A percentile compares a stretch with the other conserved stretches of the same genome.
Evolutionary conservation across 1,140 invertebrate genomes (phyloP).

Genomic region (Harlomillsia oculata): DNA sequence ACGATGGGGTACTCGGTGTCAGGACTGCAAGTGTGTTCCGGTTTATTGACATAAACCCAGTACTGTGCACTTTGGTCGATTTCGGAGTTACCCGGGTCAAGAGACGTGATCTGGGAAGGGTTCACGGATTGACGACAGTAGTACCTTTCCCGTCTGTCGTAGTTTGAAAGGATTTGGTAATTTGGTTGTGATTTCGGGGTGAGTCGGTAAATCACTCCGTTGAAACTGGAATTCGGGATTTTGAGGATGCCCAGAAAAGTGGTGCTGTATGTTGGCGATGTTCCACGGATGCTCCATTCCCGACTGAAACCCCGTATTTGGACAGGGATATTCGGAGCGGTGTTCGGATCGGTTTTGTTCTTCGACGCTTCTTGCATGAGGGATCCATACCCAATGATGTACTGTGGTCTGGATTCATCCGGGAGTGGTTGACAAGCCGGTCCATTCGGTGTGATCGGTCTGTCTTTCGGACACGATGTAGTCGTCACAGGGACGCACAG

Average conservation of each 20-base stretch:
- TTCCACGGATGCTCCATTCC: constrained; percentile 11
- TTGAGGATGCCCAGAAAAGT: constrained; percentile 14
- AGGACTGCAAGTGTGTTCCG: neutral
- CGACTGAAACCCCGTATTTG: constrained; percentile 12
- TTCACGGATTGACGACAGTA: constrained; percentile 16
- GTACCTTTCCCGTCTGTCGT: constrained; percentile 13
- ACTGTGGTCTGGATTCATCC: neutral
- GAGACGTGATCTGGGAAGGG: neutral
- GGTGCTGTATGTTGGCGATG: constrained; percentile 4
- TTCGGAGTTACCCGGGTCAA: neutral
- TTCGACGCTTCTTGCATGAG: constrained; percentile 21
- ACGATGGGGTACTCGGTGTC: constrained; percentile 20
- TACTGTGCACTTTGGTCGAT: constrained; percentile 5
- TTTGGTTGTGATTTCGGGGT: neutral
- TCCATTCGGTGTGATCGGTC: neutral
- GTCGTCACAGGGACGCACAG: too few species aligned
- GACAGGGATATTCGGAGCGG: constrained; percentile 15
- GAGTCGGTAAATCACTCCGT: constrained; percentile 13
- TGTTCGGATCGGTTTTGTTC: constrained; percentile 17
- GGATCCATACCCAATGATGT: constrained; percentile 27
- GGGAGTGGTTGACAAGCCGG: constrained; percentile 13
- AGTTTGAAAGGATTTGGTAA: neutral
- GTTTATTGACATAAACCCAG: constrained; percentile 21
- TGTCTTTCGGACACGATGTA: neutral
- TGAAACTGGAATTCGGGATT: neutral